A percentile compares a stretch with the other conserved stretches of the same genome.
phyloP scores from a whole-genome alignment of 2,797 vertebrate genomes.

The Urocyon cinereoargenteus region DNA sequence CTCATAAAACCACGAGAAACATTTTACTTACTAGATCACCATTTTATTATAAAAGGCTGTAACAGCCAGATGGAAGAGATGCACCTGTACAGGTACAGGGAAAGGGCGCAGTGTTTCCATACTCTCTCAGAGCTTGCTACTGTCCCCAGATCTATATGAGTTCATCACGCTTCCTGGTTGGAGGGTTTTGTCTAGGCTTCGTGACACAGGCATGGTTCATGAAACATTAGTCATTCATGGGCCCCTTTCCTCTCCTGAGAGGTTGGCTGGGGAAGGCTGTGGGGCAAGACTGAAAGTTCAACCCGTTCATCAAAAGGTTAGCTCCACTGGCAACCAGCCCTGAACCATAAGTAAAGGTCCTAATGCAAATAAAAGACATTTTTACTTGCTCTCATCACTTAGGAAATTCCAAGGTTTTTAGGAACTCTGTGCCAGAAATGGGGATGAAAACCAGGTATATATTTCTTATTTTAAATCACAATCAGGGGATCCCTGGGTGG shows the following conservation, averaged over 20 bases:
- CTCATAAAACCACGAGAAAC: not conserved
- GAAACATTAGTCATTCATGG: not conserved
- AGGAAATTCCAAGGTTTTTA: not conserved
- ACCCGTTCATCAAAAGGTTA: not conserved
- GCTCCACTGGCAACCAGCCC: not conserved
- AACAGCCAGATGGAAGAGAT: not conserved
- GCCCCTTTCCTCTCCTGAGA: not conserved
- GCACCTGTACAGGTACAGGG: too few species aligned
- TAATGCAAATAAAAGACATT: not conserved
- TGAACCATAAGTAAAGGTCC: not conserved
- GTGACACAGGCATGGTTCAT: not conserved
- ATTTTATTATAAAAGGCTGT: not conserved
- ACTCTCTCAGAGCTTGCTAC: too few species aligned
- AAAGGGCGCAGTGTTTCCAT: too few species aligned
- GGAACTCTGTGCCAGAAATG: not conserved
- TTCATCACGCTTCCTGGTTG: not conserved
- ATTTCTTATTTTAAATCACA: slow-evolving; percentile 2
- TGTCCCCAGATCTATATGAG: too few species aligned
- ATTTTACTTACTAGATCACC: not conserved
- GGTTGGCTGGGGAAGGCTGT: too few species aligned
- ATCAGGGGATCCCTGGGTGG: not conserved
- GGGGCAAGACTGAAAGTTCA: not conserved
- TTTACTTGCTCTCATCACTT: not conserved
- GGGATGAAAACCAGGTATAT: not conserved
- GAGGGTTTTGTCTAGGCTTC: not conserved